A percentile compares a stretch with the other conserved stretches of the same genome.
Evolutionary conservation across 2,113 vertebrate genomes (phyloP).

Genomic region (human): DNA sequence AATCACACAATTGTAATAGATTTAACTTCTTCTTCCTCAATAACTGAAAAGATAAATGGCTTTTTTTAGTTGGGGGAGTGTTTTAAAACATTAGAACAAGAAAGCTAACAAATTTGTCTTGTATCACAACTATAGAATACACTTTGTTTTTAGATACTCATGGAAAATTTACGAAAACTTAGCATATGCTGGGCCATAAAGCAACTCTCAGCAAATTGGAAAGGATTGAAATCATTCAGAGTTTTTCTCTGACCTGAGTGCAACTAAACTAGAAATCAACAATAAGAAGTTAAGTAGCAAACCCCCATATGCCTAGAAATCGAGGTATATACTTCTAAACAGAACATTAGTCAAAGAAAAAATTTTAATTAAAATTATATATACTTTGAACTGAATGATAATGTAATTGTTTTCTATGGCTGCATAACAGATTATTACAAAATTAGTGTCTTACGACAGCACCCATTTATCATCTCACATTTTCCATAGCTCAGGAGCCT

Average conservation of each 20-base stretch:
- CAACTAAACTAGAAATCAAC: not conserved
- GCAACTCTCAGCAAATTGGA: not conserved
- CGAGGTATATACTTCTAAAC: not conserved
- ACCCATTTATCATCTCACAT: not conserved
- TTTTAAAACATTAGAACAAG: not conserved
- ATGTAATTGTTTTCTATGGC: not conserved
- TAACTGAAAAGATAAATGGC: not conserved
- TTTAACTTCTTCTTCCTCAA: not conserved
- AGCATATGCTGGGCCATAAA: fast-evolving
- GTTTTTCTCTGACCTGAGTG: not conserved
- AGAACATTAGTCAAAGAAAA: not conserved
- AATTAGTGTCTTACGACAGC: not conserved
- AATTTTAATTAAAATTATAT: not conserved
- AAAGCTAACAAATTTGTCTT: not conserved
- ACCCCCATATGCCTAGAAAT: not conserved
- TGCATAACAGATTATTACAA: not conserved
- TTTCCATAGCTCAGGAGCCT: not conserved
- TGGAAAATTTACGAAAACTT: not conserved
- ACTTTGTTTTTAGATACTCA: not conserved
- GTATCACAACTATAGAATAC: not conserved
- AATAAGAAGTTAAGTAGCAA: not conserved
- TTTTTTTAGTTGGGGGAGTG: not conserved
- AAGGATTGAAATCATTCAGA: not conserved
- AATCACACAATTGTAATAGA: not conserved
- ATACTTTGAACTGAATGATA: not conserved